Evolutionary conservation across 2,888 invertebrate genomes (phyloP).

Genomic region (Acanthacorydalis orientalis): DNA sequence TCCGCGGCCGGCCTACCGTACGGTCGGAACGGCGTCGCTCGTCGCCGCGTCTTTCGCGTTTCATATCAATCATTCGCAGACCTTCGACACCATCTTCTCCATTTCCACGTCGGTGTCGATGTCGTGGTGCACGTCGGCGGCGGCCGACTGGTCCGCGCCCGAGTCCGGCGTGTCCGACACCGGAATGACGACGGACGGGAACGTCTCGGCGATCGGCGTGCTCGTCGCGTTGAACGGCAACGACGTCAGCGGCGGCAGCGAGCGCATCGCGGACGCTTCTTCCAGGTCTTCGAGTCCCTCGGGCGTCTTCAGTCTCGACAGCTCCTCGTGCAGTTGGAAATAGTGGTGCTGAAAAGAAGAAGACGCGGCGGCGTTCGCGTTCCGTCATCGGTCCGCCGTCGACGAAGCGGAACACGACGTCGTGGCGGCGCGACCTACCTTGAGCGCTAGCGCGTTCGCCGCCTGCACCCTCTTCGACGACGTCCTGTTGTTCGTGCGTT

Average conservation of each 20-base stretch:
- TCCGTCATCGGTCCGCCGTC: too few species aligned
- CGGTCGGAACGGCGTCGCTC: too few species aligned
- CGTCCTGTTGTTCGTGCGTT: slow-evolving; percentile 60
- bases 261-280: slow-evolving; percentile 28
- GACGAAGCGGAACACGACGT: background rate
- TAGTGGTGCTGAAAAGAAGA: slow-evolving; percentile 49
- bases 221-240: slow-evolving; percentile 8
- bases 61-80: slow-evolving; percentile 33
- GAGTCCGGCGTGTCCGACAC: slow-evolving; percentile 16
- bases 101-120: slow-evolving; percentile 54
- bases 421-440: slow-evolving; percentile 28
- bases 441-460: slow-evolving; percentile 53
- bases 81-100: slow-evolving; percentile 61
- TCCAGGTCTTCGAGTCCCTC: slow-evolving; percentile 54
- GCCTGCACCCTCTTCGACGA: slow-evolving; percentile 21
- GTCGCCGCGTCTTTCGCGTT: background rate
- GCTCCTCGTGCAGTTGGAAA: slow-evolving; percentile 69
- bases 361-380: too few species aligned
- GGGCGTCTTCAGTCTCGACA: slow-evolving; percentile 67
- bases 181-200: slow-evolving; percentile 11
- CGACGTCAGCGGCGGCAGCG: slow-evolving; percentile 9
- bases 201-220: slow-evolving; percentile 8
- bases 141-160: slow-evolving; percentile 10
- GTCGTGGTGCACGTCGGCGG: slow-evolving; percentile 20
- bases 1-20: too few species aligned